Percentiles rank a stretch among this genome's conserved stretches.
Conservation (phyloP, 2,797 vertebrate genomes). For the Aldrovandia affinis region DNA sequence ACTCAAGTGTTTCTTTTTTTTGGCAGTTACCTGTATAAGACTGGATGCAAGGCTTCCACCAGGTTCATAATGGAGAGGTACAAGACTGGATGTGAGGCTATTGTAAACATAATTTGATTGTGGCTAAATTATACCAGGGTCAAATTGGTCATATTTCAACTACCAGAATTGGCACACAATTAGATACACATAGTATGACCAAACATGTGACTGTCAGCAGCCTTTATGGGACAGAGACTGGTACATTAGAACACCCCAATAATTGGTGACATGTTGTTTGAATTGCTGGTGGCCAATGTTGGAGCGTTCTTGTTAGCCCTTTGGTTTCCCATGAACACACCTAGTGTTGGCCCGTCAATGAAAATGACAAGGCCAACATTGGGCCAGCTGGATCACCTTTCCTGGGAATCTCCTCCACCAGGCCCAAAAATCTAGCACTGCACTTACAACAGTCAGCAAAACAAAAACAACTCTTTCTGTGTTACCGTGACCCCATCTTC, state of each 20-base stretch:
- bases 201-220: neutral
- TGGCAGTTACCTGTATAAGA: no score
- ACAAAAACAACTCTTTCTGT: neutral
- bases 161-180: neutral
- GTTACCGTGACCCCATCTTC: neutral
- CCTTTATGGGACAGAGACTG: neutral
- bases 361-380: no score
- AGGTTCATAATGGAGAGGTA: no score
- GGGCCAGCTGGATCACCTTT: no score
- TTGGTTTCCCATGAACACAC: no score
- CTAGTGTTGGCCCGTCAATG: no score
- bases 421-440: neutral
- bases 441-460: neutral
- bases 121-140: neutral
- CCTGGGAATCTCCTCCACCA: neutral
- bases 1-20: no score
- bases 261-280: no score
- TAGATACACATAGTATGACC: neutral
- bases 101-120: neutral
- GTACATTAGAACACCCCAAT: no score
- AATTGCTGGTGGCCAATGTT: no score
- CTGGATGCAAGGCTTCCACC: no score
- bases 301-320: no score
- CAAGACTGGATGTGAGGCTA: neutral
- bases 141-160: neutral